These are phyloP conservation scores for Zaprionus taronus DNA, from an alignment of 1,140 invertebrate genomes.

Conservation along the genomic window DNA sequence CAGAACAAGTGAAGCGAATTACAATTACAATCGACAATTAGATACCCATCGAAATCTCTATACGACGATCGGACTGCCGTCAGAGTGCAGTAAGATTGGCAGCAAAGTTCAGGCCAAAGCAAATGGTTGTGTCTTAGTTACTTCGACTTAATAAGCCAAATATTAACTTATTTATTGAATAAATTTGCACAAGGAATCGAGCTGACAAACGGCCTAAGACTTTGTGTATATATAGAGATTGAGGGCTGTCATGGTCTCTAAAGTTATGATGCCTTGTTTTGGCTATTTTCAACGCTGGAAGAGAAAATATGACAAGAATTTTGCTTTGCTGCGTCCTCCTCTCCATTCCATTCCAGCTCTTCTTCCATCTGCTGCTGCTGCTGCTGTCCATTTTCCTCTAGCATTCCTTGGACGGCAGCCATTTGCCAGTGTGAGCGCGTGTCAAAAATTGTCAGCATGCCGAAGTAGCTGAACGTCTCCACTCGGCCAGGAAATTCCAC, in stretches of 20 bases:
- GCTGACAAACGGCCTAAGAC: too few species aligned
- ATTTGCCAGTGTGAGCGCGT: slow-evolving; percentile 9
- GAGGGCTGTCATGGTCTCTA: too few species aligned
- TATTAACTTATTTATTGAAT: too few species aligned
- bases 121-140: too few species aligned
- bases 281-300: not conserved
- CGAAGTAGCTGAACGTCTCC: not conserved
- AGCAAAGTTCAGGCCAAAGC: too few species aligned
- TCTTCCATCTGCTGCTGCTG: too few species aligned
- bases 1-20: not conserved
- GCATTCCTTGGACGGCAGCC: slow-evolving; percentile 11
- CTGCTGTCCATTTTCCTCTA: not conserved
- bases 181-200: too few species aligned
- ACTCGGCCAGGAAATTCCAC: slow-evolving; percentile 26
- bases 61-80: too few species aligned
- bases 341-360: not conserved
- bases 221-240: too few species aligned
- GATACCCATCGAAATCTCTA: not conserved
- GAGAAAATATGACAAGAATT: not conserved
- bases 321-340: not conserved
- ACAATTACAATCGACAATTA: not conserved
- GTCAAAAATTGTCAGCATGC: slow-evolving; percentile 36
- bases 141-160: too few species aligned
- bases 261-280: not conserved
- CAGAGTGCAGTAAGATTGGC: too few species aligned